These are phyloP conservation scores for Drosophila ogumai DNA, from an alignment of 1,140 invertebrate species.

Conservation along the genomic window DNA sequence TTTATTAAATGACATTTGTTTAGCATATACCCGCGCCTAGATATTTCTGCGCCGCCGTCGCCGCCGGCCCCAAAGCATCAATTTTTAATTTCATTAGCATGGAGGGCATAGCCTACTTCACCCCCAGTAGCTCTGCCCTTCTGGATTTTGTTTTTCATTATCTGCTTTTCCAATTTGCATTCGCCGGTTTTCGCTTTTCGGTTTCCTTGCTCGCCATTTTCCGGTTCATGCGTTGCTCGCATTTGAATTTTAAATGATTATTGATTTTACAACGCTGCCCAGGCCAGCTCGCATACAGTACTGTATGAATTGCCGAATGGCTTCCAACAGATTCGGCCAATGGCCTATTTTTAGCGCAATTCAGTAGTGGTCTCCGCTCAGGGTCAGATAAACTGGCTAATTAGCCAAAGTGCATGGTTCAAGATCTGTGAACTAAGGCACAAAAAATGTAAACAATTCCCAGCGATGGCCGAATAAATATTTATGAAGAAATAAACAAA, in stretches of 20 bases:
- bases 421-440: slow-evolving; percentile 20
- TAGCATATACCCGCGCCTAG: slow-evolving; percentile 58
- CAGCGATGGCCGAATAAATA: slow-evolving; percentile 33
- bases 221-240: slow-evolving; percentile 76
- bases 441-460: slow-evolving; percentile 31
- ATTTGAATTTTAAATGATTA: slow-evolving; percentile 82
- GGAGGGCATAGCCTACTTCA: slow-evolving; percentile 33
- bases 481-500: slow-evolving; percentile 28
- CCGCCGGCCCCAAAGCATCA: slow-evolving; percentile 76
- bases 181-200: slow-evolving; percentile 52
- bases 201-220: slow-evolving; percentile 67
- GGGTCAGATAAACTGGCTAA: slow-evolving; percentile 47
- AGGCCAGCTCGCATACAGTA: slow-evolving; percentile 1
- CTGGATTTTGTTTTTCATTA: slow-evolving; percentile 66
- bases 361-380: slow-evolving; percentile 36
- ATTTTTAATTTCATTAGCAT: slow-evolving; percentile 83
- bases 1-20: slow-evolving; percentile 83
- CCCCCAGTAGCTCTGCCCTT: slow-evolving; percentile 16
- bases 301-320: slow-evolving; percentile 7
- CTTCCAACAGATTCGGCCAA: slow-evolving; percentile 13
- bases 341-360: slow-evolving; percentile 39
- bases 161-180: slow-evolving; percentile 81
- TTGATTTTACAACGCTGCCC: slow-evolving; percentile 61
- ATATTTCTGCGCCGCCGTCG: slow-evolving; percentile 27
- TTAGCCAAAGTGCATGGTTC: slow-evolving; percentile 49